Evolutionary conservation across 2,113 vertebrate species (phyloP).

Genomic region (Diadophis punctatus): DNA sequence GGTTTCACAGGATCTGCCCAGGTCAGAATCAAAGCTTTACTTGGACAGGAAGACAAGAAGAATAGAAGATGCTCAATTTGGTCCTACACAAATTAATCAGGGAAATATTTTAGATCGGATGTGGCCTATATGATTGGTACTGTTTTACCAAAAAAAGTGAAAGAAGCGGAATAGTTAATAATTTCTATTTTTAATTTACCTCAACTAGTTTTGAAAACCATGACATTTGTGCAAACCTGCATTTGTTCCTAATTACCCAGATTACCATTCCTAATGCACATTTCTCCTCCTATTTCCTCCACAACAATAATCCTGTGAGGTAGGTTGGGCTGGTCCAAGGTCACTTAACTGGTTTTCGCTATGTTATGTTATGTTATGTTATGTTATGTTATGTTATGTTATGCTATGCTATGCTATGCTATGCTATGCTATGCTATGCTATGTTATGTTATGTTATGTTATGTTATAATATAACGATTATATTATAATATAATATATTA

Average conservation of each 20-base stretch:
- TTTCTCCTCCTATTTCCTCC: neutral
- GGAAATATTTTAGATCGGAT: neutral
- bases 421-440: too few species aligned
- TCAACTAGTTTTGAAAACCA: neutral
- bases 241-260: neutral
- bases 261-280: neutral
- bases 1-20: neutral
- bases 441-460: too few species aligned
- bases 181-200: neutral
- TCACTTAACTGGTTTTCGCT: neutral
- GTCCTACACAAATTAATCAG: neutral
- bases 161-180: neutral
- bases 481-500: too few species aligned
- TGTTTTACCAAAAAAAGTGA: neutral
- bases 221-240: neutral
- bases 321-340: neutral
- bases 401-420: too few species aligned
- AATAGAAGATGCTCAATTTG: neutral
- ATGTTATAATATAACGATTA: too few species aligned
- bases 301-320: neutral
- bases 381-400: too few species aligned
- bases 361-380: neutral
- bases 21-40: neutral
- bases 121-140: neutral
- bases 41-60: neutral